A percentile compares a stretch with the other conserved stretches of the same genome.
phyloP scores from a whole-genome alignment of 2,113 vertebrate species.

The Corythaeola cristata region DNA sequence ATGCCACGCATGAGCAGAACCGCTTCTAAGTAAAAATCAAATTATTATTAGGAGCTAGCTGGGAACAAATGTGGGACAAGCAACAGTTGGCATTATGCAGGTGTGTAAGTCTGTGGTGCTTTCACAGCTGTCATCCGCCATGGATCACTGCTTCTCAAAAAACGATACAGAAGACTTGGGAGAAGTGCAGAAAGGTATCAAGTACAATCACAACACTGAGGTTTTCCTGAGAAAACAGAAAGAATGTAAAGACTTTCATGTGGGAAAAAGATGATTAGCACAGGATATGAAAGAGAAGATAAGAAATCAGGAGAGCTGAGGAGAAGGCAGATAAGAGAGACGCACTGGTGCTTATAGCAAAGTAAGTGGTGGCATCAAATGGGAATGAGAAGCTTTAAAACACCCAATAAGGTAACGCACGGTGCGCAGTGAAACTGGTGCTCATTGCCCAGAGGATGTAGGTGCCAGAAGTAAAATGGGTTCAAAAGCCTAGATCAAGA shows the following conservation, averaged over 20 bases:
- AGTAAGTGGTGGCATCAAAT: neutral
- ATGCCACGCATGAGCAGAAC: neutral
- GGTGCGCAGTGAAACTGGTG: neutral
- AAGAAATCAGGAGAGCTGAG: neutral
- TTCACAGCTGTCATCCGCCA: neutral
- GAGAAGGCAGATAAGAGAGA: neutral
- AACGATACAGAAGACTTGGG: neutral
- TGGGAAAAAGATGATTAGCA: neutral
- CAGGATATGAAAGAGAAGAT: neutral
- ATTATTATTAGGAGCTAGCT: neutral
- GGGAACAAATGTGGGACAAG: neutral
- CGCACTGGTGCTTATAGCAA: neutral
- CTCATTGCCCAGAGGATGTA: neutral
- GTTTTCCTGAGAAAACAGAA: neutral
- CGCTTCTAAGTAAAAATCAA: neutral
- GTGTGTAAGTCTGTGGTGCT: neutral
- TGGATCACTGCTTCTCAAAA: neutral
- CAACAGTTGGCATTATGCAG: neutral
- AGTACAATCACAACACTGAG: rapidly evolving
- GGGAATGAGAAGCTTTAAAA: neutral
- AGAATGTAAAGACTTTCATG: neutral
- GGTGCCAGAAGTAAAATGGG: constrained; percentile 5
- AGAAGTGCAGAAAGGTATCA: neutral
- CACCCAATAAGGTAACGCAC: neutral
- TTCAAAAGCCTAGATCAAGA: constrained; percentile 40